These are phyloP conservation scores for Agrilus planipennis DNA, from an alignment of 1,140 invertebrate species.

Conservation along the genomic window DNA sequence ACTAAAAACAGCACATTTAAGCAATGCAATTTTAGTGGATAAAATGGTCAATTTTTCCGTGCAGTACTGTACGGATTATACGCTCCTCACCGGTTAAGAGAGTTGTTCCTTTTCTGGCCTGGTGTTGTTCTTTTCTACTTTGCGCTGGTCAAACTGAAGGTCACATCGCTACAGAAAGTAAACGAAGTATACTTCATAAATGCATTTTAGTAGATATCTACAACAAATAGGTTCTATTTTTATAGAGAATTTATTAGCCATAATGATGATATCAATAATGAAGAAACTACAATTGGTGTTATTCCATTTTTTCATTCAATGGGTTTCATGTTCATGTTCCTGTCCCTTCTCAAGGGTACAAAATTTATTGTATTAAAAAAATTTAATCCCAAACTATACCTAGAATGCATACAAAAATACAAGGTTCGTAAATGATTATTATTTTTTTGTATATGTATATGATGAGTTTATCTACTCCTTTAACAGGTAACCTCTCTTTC, in stretches of 20 bases:
- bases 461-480: neutral
- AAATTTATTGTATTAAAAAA: slow-evolving; percentile 25
- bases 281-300: slow-evolving; percentile 18
- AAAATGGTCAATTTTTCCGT: no score
- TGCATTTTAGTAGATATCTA: no score
- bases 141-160: no score
- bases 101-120: no score
- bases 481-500: slow-evolving; percentile 24
- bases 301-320: slow-evolving; percentile 33
- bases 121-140: no score
- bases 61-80: no score
- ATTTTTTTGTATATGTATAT: neutral
- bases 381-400: slow-evolving; percentile 26
- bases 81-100: no score
- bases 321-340: slow-evolving; percentile 31
- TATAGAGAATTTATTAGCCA: neutral
- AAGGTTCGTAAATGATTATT: slow-evolving; percentile 15
- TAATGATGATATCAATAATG: neutral
- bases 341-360: slow-evolving; percentile 27
- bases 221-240: neutral
- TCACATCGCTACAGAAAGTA: no score
- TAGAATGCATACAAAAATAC: slow-evolving; percentile 27
- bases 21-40: no score
- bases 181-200: no score
- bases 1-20: no score